phyloP scores from a whole-genome alignment of 2,888 invertebrate genomes.

The Operophtera brumata region DNA sequence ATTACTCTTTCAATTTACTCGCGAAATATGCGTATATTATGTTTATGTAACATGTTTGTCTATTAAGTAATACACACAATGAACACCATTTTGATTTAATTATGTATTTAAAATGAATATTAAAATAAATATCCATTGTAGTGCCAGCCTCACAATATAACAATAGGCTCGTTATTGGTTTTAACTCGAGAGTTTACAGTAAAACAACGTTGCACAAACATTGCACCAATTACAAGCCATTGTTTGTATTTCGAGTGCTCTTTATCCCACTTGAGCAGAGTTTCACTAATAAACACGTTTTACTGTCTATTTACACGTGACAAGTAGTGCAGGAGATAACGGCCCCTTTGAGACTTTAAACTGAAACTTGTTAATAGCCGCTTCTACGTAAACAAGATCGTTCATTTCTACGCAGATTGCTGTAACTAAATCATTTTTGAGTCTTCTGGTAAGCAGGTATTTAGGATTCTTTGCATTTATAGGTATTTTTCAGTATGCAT shows the following conservation, averaged over 20 bases:
- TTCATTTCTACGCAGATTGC: neutral
- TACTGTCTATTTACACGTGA: conserved; percentile 67
- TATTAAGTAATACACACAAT: neutral
- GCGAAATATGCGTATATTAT: too few species aligned
- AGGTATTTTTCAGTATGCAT: too few species aligned
- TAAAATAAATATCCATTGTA: neutral
- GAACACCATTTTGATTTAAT: neutral
- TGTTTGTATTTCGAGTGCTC: conserved; percentile 61
- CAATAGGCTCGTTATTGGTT: conserved; percentile 45
- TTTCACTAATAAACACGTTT: conserved; percentile 67
- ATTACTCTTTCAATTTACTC: too few species aligned
- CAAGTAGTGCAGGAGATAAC: conserved; percentile 27
- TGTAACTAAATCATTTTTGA: neutral
- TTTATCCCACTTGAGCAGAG: conserved; percentile 50
- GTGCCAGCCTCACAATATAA: neutral
- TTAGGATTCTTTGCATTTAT: too few species aligned
- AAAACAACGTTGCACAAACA: conserved; percentile 52
- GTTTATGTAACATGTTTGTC: too few species aligned
- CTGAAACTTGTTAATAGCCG: neutral
- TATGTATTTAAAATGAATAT: neutral
- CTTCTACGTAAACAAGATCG: conserved; percentile 7
- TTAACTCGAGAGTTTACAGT: conserved; percentile 37
- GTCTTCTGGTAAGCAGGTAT: too few species aligned
- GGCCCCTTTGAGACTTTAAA: neutral
- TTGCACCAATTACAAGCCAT: conserved; percentile 59